A percentile compares a stretch with the other conserved stretches of the same genome.
These are phyloP conservation scores for Abrostola triplasia DNA, from an alignment of 2,888 invertebrate species.

Conservation along the genomic window DNA sequence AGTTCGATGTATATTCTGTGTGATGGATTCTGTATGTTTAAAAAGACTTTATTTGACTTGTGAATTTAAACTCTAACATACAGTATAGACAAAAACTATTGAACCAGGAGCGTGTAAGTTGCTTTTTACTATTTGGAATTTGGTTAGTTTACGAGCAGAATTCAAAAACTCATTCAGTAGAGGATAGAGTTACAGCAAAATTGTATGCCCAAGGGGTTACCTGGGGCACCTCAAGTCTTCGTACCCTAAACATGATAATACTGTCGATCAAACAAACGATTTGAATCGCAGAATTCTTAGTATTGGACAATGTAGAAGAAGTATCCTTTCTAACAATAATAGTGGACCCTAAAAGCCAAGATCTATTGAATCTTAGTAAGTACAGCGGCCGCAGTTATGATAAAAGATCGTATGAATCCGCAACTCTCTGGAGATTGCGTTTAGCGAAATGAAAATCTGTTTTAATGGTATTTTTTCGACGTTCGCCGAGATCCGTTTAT, in stretches of 20 bases:
- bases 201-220: too few relatives aligned
- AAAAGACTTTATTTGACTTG: neutral
- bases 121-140: too few relatives aligned
- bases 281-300: too few relatives aligned
- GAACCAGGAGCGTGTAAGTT: too few relatives aligned
- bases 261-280: too few relatives aligned
- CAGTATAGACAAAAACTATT: too few relatives aligned
- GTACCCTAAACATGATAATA: too few relatives aligned
- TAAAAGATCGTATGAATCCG: conserved; percentile 22
- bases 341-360: conserved; percentile 12
- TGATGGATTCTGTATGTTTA: neutral
- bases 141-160: too few relatives aligned
- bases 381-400: conserved; percentile 16
- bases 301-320: neutral
- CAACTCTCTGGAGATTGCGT: conserved; percentile 35
- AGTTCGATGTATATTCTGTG: conserved; percentile 19
- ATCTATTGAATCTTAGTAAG: conserved; percentile 20
- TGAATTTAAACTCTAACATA: too few relatives aligned
- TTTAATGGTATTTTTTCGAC: conserved; percentile 42
- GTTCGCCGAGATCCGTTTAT: conserved; percentile 4
- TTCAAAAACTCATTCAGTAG: too few relatives aligned
- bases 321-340: neutral
- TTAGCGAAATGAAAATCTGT: conserved; percentile 45
- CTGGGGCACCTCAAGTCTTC: too few relatives aligned
- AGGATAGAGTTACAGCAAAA: too few relatives aligned